Conservation (phyloP, 2,113 vertebrate species). For the Meleagris gallopavo region DNA sequence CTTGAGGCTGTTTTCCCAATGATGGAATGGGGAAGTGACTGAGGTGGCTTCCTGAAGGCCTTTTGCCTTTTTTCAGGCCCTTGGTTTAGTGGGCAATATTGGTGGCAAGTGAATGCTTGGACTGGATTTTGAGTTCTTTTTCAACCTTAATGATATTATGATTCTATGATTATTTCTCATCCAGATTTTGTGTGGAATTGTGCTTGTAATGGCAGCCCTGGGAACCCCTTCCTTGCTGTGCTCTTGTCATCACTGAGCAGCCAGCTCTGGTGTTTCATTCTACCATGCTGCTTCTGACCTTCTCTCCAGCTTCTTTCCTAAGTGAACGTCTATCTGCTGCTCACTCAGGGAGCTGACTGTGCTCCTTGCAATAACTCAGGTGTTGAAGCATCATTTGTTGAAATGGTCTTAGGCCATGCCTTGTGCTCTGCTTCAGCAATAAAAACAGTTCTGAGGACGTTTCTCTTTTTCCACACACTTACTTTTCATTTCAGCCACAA, state of each 20-base stretch:
- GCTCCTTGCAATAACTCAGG: neutral
- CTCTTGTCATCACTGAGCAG: neutral
- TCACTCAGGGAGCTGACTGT: neutral
- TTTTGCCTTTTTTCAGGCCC: neutral
- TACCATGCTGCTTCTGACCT: neutral
- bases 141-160: no score
- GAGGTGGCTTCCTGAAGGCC: neutral
- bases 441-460: neutral
- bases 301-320: neutral
- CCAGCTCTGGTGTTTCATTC: neutral
- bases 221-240: neutral
- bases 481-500: neutral
- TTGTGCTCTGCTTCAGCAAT: neutral
- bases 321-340: neutral
- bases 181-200: neutral
- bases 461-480: neutral
- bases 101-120: no score
- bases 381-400: neutral
- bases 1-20: neutral
- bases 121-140: no score
- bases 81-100: no score
- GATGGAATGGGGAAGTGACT: neutral
- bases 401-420: accelerated
- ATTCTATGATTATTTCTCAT: neutral
- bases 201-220: neutral